Evolutionary conservation across 64 coral and sea anemone genomes (phyloP).

Genomic region (Porites lutea): DNA sequence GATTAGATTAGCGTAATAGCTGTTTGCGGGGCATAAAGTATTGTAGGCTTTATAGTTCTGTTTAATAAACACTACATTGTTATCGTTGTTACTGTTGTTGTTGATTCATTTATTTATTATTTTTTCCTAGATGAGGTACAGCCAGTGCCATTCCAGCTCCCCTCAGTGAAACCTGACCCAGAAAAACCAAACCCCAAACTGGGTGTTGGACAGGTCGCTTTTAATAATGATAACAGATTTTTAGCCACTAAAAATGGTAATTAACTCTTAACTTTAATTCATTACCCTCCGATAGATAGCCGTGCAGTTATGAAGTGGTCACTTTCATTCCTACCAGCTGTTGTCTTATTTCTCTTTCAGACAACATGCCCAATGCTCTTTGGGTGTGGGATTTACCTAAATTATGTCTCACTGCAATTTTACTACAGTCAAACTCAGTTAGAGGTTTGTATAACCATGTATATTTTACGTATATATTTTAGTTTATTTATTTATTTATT

Average conservation of each 20-base stretch:
- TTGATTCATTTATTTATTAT: background rate
- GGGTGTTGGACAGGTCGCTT: constrained; percentile 91
- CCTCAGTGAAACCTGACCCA: constrained; percentile 85
- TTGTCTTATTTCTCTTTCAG: constrained; percentile 15
- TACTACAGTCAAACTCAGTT: constrained; percentile 81
- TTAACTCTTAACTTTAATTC: background rate
- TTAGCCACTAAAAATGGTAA: constrained; percentile 90
- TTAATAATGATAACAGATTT: constrained; percentile 89
- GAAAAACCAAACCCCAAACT: constrained; percentile 91
- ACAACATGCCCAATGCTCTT: constrained; percentile 97
- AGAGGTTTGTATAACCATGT: constrained; percentile 56
- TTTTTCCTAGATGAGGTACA: constrained; percentile 79
- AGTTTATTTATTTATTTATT: no score
- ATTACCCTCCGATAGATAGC: background rate
- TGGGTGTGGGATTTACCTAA: constrained; percentile 97
- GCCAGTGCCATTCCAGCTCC: constrained; percentile 83
- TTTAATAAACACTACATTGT: no score
- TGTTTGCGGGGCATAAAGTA: no score
- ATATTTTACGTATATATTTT: no score
- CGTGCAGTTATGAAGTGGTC: no score
- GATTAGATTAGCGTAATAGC: no score
- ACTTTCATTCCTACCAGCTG: no score
- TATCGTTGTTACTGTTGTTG: background rate
- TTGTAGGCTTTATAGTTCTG: no score
- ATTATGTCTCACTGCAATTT: constrained; percentile 71